Evolutionary conservation across 1,140 invertebrate species (phyloP), one percentile per base, ranked within the genome.

Genomic region (Drosophila tsacasi): DNA sequence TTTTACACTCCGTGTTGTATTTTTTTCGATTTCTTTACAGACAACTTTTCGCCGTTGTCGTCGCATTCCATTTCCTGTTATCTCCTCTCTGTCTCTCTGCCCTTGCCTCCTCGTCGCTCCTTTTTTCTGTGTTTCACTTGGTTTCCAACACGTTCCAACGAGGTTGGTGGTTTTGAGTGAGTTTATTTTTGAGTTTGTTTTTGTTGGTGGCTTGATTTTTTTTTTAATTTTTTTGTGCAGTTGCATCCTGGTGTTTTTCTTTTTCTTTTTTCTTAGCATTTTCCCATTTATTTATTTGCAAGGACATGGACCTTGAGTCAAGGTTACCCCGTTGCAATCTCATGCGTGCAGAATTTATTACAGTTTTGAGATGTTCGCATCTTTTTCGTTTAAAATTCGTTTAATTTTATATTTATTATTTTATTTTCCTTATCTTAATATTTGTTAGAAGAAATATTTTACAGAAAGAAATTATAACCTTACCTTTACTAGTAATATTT

Each of bases 21-120:
- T 15, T 46, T 67, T 49, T 62, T 42, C 52, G 19, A 69, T 72
- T 55, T 61, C 35, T 67, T 83, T 83, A 83, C 76, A 69, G 68
- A 83, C 86, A 85, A 89, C 85, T 91, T 90, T 91, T 91, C 86
- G 79, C 79, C 76, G 85, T 90, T 91, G 85, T 90, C 82, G 81
- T 91, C 85, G 87, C 85, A 76, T 90, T 79, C 77, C 68, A 67
- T 85, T 89, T 85, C 77, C 79, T 85, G 65, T 76, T 58, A 63
- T 75, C 61, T 78, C 60, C 76, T 76, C 80, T 76, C 66, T 64
- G 47, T 61, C 69, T 40, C 71, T 44, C 61, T 50, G 39, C 63
- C 47, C 50, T 30, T 57, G 40, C 39, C 62, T 47, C 61, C 52
- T 25, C 35, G 23, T 35, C 54, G 8, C 52, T 35, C 47, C 21